Base-by-base conservation (phyloP, 1,140 invertebrate genomes). In the Drosophila lacteicornis region DNA sequence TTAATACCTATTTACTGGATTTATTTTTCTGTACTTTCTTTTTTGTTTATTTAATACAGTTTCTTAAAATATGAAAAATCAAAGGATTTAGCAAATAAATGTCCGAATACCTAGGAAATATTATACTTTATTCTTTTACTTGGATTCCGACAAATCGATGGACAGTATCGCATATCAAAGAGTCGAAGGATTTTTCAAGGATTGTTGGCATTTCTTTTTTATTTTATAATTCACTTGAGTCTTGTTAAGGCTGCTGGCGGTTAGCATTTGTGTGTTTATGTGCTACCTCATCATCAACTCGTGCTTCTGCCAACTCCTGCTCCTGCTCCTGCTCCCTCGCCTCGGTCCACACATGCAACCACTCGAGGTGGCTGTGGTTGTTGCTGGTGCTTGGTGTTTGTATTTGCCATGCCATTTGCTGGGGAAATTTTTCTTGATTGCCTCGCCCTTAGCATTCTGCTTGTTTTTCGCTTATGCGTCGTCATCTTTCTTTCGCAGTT, bases 321-420 rank as follows among this genome's bases (percentile, higher is more conserved):
- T 38, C 38, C 51, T 19, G 13, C 58, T 38, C 38, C 51, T 19
- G 13, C 0, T 3, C 19, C 59, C 8, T 30, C 13, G 4, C 12
- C 49, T 15, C n/a, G 7, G 13, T 43, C 33, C 63, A 43, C 62
- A 67, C 78, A 58, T 86, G 83, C 79, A 86, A 82, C 80, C 79
- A 82, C 69, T 86, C 75, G 51, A 81, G 50, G 55, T 66, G 62
- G 25, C 40, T 77, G 43, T 73, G 65, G 69, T 58, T 82, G 62
- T 62, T 46, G 66, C 62, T 67, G 62, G 27, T 67, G 56, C 27
- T 36, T n/a, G 45, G 11, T 67, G 36, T 50, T 79, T 62, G 65
- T 82, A 85, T 84, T 84, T 84, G 82, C 82, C 82, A 78, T 84
- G 77, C 84, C 78, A 88, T 88, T 88, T 88, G 77, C 56, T 69